These are phyloP conservation scores for Ormyrus nitidulus DNA, from an alignment of 2,888 invertebrate species.

Conservation along the genomic window DNA sequence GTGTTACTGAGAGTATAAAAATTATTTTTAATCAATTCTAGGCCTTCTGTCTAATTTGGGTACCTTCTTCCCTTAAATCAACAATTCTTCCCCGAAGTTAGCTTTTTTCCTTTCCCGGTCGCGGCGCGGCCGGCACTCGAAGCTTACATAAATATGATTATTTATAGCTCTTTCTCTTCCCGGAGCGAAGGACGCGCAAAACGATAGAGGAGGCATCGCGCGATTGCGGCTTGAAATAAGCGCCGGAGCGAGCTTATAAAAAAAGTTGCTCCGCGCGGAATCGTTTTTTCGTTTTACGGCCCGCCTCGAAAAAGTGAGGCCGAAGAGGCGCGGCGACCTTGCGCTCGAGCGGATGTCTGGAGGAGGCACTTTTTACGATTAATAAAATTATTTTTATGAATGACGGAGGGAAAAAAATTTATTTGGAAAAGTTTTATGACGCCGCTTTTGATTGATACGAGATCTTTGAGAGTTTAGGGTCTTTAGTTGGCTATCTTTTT, in stretches of 20 bases:
- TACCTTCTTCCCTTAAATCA: too few relatives aligned
- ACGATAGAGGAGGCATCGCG: neutral
- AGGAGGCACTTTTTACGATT: neutral
- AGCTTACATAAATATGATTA: slow-evolving; percentile 28
- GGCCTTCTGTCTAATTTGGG: too few relatives aligned
- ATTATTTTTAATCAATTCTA: too few relatives aligned
- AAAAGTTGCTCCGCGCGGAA: slow-evolving; percentile 6
- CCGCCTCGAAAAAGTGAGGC: neutral
- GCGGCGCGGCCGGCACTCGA: too few relatives aligned
- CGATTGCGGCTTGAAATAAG: slow-evolving; percentile 15
- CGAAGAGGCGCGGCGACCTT: neutral
- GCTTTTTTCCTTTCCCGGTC: too few relatives aligned
- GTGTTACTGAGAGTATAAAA: too few relatives aligned
- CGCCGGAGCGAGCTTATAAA: slow-evolving; percentile 15
- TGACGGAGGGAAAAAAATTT: neutral
- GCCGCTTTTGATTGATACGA: too few relatives aligned
- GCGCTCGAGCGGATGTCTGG: neutral
- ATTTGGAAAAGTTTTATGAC: too few relatives aligned
- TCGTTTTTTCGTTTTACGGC: slow-evolving; percentile 25
- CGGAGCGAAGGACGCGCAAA: neutral
- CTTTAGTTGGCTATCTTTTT: too few relatives aligned
- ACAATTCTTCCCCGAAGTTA: too few relatives aligned
- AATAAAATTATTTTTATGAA: slow-evolving; percentile 21
- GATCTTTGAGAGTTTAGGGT: too few relatives aligned
- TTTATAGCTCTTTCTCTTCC: neutral